Base-by-base conservation (phyloP, 1,140 invertebrate species). In the Colletes gigas region DNA sequence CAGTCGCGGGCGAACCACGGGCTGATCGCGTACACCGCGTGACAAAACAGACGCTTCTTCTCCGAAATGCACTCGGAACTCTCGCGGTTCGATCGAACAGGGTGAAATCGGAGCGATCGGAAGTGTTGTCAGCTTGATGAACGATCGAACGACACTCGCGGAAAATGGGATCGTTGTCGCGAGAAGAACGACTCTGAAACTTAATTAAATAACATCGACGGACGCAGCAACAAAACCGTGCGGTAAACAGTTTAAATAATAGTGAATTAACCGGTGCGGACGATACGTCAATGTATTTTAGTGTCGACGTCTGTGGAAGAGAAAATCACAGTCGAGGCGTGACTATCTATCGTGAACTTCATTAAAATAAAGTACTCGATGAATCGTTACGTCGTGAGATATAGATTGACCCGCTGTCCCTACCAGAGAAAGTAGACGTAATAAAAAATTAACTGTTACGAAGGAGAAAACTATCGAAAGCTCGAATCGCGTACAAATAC, bases 1-100 rank as follows among this genome's bases (percentile, higher is more conserved):
- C 77, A 79, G 70, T 79, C 50, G 60, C 41, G 52, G 47, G 52
- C 17, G 21, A 39, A 19, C 77, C 66, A 21, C 77, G 39, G 50
- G 39, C 39, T 41, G 39, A 44, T 14, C 14, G 47, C 3, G 50
- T 68, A 9, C 10, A 6, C 1, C 5, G 1, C 4, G 7, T 4
- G 39, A n/a, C n/a, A 47, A 17, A 19, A 6, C 0, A 8, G 3
- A 47, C 63, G 1, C 14, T 47, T 19, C 6, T 57, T 5, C 1
- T 6, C 15, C 54, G 54, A 57, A n/a, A 12, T 47, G 3, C 9
- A 9, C 9, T 47, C 44, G 44, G 9, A 47, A 47, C 44, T 47
- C 30, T 30, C 30, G 30, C 30, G 30, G 2, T 30, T 30, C 30
- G 30, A 30, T 44, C 44, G 44, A 3, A 3, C 50, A 50, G 12